These are phyloP conservation scores for Craterocephalus amniculus DNA, from an alignment of 2,797 vertebrate species.

Conservation along the genomic window DNA sequence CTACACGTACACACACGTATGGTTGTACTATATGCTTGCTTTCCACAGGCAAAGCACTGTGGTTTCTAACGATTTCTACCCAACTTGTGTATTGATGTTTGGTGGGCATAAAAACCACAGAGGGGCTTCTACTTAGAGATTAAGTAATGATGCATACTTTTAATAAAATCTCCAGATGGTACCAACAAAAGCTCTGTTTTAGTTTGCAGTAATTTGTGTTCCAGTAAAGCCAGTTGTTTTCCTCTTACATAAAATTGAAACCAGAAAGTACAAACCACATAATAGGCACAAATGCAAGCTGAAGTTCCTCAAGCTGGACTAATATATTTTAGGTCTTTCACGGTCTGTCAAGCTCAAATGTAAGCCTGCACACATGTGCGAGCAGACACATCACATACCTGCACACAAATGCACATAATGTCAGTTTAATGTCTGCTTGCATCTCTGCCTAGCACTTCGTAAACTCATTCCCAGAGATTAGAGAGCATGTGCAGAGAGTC, in stretches of 20 bases:
- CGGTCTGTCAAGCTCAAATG: background rate
- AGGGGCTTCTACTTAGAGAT: background rate
- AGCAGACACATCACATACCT: background rate
- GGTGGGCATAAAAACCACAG: background rate
- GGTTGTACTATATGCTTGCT: background rate
- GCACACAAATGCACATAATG: background rate
- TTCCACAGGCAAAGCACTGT: background rate
- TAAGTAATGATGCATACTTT: background rate
- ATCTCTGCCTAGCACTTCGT: slow-evolving; percentile 82
- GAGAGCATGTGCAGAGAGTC: slow-evolving; percentile 69
- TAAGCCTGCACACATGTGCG: background rate
- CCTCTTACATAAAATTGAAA: slow-evolving; percentile 11
- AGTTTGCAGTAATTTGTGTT: slow-evolving; percentile 10
- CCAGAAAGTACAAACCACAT: slow-evolving; percentile 3
- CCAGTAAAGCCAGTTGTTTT: slow-evolving; percentile 10
- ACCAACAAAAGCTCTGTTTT: background rate
- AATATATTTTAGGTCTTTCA: background rate
- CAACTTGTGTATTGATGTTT: background rate
- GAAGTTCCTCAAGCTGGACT: background rate
- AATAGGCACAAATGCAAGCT: background rate
- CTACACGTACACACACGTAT: background rate
- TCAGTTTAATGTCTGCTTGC: background rate
- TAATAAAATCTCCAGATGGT: background rate
- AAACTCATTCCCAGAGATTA: slow-evolving; percentile 73
- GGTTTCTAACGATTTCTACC: background rate